Conservation (phyloP, 2,797 vertebrate genomes). For the Garrulus glandarius region DNA sequence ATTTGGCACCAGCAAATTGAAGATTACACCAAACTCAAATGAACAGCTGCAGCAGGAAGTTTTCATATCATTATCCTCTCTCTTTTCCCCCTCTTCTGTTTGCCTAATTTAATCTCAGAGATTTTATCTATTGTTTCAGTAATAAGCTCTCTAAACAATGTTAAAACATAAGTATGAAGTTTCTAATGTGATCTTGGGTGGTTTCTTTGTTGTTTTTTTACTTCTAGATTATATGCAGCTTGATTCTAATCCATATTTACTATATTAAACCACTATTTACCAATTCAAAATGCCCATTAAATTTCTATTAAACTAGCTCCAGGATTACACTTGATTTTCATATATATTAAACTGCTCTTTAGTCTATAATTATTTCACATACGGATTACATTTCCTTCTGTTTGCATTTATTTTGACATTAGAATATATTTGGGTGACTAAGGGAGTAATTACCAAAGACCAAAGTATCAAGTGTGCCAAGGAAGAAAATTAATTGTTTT, state of each 20-base stretch:
- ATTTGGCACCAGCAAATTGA: background rate
- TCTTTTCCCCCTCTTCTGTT: background rate
- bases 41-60: background rate
- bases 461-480: background rate
- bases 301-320: background rate
- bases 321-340: conserved; percentile 34
- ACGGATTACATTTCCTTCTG: background rate
- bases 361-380: background rate
- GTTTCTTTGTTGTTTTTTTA: background rate
- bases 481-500: background rate
- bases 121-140: conserved; percentile 10
- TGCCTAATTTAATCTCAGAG: background rate
- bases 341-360: conserved; percentile 54
- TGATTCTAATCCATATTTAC: background rate
- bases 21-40: background rate
- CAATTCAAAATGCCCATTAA: conserved; percentile 1
- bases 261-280: background rate
- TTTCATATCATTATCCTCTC: background rate
- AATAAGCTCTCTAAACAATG: background rate
- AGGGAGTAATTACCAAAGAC: background rate
- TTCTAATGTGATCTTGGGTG: background rate
- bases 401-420: background rate
- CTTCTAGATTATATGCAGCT: background rate
- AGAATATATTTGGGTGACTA: background rate
- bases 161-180: background rate